Evolutionary conservation across 2,797 vertebrate species (phyloP), one percentile per base, ranked within the genome.

Genomic region (Neosilurus mollespiculum): DNA sequence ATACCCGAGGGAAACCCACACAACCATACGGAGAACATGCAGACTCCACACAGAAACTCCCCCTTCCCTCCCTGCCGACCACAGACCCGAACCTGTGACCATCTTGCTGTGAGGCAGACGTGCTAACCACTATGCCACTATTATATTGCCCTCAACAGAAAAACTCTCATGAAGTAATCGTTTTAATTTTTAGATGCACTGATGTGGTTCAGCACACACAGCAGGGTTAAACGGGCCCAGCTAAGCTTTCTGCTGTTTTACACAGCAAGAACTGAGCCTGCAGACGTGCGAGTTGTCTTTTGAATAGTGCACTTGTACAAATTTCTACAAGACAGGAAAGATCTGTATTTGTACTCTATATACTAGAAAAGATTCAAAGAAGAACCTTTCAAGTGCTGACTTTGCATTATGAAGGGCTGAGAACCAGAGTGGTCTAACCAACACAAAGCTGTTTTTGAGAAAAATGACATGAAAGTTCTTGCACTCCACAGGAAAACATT

Each of bases 201-300:
- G 53, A 75, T 56, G n/a, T 30, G 53, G 24, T 56, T 56, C 15
- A 30, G 53, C 53, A 16, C 16, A 72, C 70, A 18, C 43, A 51
- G 69, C 20, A 14, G 43, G 16, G 26, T 72, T 75, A 75, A 73
- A 73, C 71, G 56, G 24, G 53, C 51, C 51, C 53, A 30, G 71
- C 15, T 26, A 73, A 10, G 9, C 71, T 53, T 30, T 73, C 49
- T 54, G n/a, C 49, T 72, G 15, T 10, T 26, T 30, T 56, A 73
- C 51, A 18, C 1, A 20, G 53, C 3, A 15, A 30, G 26, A 56
- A 73, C 53, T 56, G 53, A 34, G 54, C 26, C 72, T 22, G 54
- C 5, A 9, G 54, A 58, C 18, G 18, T 54, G 26, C 58, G 72
- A 58, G 53, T 16, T 75, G 16, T 20, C 51, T 56, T 73, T 56